Percentiles rank a stretch among this genome's conserved stretches.
phyloP scores from a whole-genome alignment of 2,888 invertebrate genomes.

The Stenchaetothrips biformis region DNA sequence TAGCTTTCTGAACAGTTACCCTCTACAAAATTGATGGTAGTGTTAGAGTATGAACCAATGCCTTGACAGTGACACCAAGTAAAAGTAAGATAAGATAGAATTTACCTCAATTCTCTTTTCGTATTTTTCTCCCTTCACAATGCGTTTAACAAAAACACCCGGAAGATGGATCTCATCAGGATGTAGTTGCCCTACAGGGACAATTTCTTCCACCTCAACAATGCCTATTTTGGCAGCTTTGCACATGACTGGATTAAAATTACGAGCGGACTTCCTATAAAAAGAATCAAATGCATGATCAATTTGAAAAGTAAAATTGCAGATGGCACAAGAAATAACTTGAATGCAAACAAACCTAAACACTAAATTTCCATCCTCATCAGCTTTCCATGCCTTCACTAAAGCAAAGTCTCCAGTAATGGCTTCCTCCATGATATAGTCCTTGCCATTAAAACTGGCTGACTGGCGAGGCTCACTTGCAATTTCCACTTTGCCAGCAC shows the following conservation, averaged over 20 bases:
- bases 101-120: conserved; percentile 84
- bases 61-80: background rate
- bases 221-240: conserved; percentile 85
- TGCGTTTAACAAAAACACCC: conserved; percentile 86
- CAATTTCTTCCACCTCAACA: conserved; percentile 96
- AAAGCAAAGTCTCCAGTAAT: conserved; percentile 95
- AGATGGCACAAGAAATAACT: background rate
- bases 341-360: conserved; percentile 55
- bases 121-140: conserved; percentile 63
- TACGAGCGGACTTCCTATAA: conserved; percentile 83
- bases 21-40: conserved; percentile 48
- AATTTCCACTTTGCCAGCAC: conserved; percentile 56
- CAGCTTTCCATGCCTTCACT: conserved; percentile 96
- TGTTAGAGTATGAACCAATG: conserved; percentile 27
- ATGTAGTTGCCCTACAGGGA: conserved; percentile 70
- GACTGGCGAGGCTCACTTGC: conserved; percentile 68
- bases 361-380: conserved; percentile 82
- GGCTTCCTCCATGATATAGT: conserved; percentile 92
- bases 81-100: conserved; percentile 25
- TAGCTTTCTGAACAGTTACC: conserved; percentile 54
- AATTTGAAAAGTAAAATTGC: background rate
- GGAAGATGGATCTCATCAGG: conserved; percentile 87
- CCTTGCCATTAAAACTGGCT: conserved; percentile 74
- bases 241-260: conserved; percentile 95
- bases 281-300: background rate